Conservation (phyloP, 2,113 vertebrate species). For the Lepus timidus region DNA sequence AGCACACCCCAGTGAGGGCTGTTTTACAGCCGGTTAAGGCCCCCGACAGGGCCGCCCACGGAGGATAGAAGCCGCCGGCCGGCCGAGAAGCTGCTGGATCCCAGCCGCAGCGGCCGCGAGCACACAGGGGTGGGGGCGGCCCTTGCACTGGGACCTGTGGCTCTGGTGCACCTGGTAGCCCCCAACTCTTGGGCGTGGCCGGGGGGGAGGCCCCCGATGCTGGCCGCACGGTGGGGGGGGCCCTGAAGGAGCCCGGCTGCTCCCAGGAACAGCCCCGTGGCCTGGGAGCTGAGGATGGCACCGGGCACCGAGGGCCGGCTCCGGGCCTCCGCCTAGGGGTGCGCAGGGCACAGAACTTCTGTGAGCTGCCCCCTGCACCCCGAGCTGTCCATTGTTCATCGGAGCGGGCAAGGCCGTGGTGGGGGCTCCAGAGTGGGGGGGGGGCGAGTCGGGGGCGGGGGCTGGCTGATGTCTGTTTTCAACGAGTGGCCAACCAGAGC, state of each 20-base stretch:
- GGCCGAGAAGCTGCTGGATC: rapidly evolving
- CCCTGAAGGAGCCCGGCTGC: rapidly evolving
- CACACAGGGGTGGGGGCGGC: too few relatives aligned
- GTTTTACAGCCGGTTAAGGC: conserved; percentile 85
- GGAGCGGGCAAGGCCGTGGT: conserved; percentile 62
- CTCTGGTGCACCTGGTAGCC: conserved; percentile 18
- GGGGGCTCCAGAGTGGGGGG: conserved; percentile 22
- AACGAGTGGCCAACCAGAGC: conserved; percentile 76
- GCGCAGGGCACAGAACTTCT: conserved; percentile 26
- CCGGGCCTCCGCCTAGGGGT: rapidly evolving
- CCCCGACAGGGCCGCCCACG: conserved; percentile 71
- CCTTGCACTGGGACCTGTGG: neutral
- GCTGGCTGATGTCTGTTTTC: conserved; percentile 79
- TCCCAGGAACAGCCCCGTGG: neutral
- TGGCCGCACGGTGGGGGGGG: rapidly evolving
- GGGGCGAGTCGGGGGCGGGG: conserved; percentile 43
- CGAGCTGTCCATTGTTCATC: conserved; percentile 27
- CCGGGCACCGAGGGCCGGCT: rapidly evolving
- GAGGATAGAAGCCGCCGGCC: neutral
- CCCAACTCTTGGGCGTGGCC: neutral
- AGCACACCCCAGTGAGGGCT: conserved; percentile 73
- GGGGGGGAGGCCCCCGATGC: too few relatives aligned
- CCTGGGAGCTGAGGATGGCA: neutral
- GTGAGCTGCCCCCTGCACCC: rapidly evolving
- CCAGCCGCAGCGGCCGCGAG: neutral